phyloP scores from a whole-genome alignment of 2,797 vertebrate species.

The Pitangus sulphuratus region DNA sequence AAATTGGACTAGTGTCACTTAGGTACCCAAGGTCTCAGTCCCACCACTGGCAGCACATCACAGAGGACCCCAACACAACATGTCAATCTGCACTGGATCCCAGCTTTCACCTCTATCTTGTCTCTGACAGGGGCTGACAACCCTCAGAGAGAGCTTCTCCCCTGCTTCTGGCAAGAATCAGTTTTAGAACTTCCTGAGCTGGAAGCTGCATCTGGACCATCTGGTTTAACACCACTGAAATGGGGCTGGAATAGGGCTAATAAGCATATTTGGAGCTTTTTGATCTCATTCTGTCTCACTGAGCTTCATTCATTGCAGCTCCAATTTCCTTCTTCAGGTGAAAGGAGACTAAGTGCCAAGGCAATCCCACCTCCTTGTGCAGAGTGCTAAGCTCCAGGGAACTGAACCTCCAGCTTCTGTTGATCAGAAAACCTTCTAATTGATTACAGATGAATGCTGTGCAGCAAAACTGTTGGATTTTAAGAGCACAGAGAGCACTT shows the following conservation, averaged over 20 bases:
- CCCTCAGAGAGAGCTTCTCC: neutral
- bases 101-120: neutral
- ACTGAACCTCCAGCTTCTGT: slow-evolving; percentile 57
- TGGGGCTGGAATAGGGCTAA: neutral
- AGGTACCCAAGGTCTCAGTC: neutral
- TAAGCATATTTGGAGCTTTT: slow-evolving; percentile 3
- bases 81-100: neutral
- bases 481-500: slow-evolving; percentile 69
- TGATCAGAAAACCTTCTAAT: slow-evolving; percentile 64
- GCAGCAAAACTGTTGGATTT: slow-evolving; percentile 43
- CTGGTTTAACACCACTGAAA: slow-evolving; percentile 22
- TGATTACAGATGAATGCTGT: slow-evolving; percentile 54
- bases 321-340: slow-evolving; percentile 42
- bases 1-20: neutral
- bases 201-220: slow-evolving; percentile 35
- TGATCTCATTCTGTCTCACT: slow-evolving; percentile 33
- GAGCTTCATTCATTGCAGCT: slow-evolving; percentile 19
- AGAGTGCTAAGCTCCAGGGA: slow-evolving; percentile 60
- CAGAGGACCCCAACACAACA: neutral
- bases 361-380: slow-evolving; percentile 29
- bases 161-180: neutral
- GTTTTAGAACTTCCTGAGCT: slow-evolving; percentile 23
- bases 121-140: neutral
- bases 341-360: slow-evolving; percentile 44
- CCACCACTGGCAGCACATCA: neutral